These are phyloP conservation scores for Phaenicophaeus curvirostris DNA, from an alignment of 2,797 vertebrate species.

Conservation along the genomic window DNA sequence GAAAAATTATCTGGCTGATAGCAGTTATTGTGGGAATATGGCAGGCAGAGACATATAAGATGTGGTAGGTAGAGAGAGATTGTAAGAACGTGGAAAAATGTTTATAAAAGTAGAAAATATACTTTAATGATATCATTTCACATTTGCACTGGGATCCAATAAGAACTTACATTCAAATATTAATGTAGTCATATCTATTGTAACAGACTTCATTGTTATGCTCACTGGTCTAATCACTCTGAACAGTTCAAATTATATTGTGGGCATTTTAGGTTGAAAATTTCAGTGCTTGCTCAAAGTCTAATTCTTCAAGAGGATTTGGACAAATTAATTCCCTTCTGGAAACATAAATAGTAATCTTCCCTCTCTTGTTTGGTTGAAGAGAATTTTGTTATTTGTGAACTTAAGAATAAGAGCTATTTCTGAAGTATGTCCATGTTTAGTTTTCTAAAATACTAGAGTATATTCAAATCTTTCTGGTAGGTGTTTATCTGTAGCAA, in stretches of 20 bases:
- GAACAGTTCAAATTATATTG: neutral
- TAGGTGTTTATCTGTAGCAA: neutral
- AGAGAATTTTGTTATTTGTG: neutral
- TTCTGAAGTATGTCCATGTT: neutral
- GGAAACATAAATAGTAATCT: neutral
- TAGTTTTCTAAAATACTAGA: neutral
- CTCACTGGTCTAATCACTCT: neutral
- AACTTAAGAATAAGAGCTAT: neutral
- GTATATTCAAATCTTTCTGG: neutral
- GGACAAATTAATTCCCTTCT: neutral
- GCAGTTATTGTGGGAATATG: neutral
- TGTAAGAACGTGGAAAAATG: neutral
- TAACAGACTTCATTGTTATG: neutral
- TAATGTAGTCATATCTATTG: neutral
- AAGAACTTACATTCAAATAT: neutral
- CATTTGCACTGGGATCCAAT: neutral
- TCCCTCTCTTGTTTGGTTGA: neutral
- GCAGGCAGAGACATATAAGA: neutral
- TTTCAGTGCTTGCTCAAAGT: neutral
- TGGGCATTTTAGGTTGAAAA: neutral
- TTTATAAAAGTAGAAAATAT: neutral
- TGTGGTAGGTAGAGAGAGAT: neutral
- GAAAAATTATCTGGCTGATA: neutral
- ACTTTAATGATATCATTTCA: neutral
- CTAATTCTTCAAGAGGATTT: neutral